Base-by-base conservation (phyloP, 2,797 vertebrate species). In the Epinephelus awoara region DNA sequence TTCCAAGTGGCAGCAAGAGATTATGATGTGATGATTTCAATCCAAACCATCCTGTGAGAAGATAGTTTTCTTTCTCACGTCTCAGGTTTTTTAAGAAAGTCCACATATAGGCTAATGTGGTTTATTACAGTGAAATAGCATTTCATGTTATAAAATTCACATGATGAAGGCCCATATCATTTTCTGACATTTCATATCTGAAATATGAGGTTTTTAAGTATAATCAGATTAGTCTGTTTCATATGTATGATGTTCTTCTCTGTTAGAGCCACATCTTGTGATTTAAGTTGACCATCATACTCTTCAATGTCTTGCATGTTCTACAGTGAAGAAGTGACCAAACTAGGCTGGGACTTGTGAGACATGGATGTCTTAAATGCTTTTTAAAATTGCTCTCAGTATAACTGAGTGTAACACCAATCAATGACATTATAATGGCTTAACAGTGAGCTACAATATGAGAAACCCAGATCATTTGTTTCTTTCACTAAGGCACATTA, bases 1-100 rank as follows among this genome's bases (percentile, higher is more conserved):
- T 79, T 76, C 23, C 50, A 86, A 62, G 69, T 49, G 55, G 67
- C 61, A 54, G 62, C 58, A 27, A 75, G 25, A 61, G 56, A 57
- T 73, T 52, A 57, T 44, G 50, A 62, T 71, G n/a, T 56, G 46
- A 51, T 83, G 25, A 75, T 44, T 71, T 12, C 56, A 57, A 38
- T 57, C 9, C 9, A 57, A 11, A 38, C 66, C 42, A 15, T 68
- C 21, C 23, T 55, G 46, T 25, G 19, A 61, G 19, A 46, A 9
- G 7, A 23, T 38, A 59, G 50, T 40, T 49, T 55, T 29, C 38
- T 51, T 46, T 69, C 46, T 14, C 11, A 19, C 0, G 1, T 51
- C 46, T 58, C n/a, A 52, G 34, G 4, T 6, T 50, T 10, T 52
- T 62, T 42, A 42, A 15, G 4, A 66, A 17, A 14, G 44, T 61